These are phyloP conservation scores for Teleogryllus occipitalis DNA, from an alignment of 1,140 invertebrate species.

Conservation along the genomic window DNA sequence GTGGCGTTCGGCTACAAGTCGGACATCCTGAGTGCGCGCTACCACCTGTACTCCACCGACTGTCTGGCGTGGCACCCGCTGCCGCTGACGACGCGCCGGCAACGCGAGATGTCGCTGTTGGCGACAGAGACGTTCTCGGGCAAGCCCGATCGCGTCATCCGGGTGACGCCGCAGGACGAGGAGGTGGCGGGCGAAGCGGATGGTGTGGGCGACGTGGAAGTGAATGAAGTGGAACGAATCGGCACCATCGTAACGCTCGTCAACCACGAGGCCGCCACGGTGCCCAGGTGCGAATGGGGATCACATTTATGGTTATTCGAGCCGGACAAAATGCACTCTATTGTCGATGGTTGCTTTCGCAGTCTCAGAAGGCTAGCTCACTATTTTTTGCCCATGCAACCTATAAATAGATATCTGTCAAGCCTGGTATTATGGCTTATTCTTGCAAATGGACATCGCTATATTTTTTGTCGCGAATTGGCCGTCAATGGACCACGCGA, in stretches of 20 bases:
- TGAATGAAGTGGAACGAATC: background rate
- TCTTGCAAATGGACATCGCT: too few relatives aligned
- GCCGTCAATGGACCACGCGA: too few relatives aligned
- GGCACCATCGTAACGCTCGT: background rate
- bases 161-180: background rate
- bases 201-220: background rate
- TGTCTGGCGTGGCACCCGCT: background rate
- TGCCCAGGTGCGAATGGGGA: background rate
- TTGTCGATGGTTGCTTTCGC: too few relatives aligned
- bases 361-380: too few relatives aligned
- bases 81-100: background rate
- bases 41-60: background rate
- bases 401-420: too few relatives aligned
- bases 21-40: background rate
- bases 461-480: too few relatives aligned
- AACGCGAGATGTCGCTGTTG: background rate
- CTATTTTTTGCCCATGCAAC: too few relatives aligned
- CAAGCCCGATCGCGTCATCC: background rate
- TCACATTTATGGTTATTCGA: too few relatives aligned
- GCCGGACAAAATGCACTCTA: too few relatives aligned
- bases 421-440: too few relatives aligned
- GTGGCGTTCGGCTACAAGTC: background rate
- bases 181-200: background rate
- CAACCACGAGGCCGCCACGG: background rate
- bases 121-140: background rate